Conservation (phyloP, 1,140 invertebrate genomes). For the Papilio polytes region DNA sequence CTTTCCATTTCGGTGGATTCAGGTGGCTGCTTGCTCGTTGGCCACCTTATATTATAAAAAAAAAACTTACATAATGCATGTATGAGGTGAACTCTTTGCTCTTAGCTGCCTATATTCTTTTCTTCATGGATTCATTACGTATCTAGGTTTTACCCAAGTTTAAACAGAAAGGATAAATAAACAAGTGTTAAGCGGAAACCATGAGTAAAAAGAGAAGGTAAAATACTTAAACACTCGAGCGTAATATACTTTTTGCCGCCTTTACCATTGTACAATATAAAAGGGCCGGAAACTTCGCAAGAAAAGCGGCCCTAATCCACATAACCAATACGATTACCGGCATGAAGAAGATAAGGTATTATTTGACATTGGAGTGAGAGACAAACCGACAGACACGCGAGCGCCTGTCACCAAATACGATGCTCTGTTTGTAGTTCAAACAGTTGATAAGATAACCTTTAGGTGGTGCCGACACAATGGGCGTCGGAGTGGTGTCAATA, state of each 20-base stretch:
- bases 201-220: not conserved
- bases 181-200: not conserved
- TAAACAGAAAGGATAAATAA: not conserved
- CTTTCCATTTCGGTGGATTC: too few relatives aligned
- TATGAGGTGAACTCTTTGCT: too few relatives aligned
- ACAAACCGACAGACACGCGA: slow-evolving; percentile 76
- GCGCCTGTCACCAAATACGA: slow-evolving; percentile 76
- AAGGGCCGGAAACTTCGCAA: slow-evolving; percentile 56
- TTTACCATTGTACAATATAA: slow-evolving; percentile 13
- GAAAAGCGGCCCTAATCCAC: slow-evolving; percentile 55
- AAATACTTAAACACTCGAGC: not conserved
- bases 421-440: slow-evolving; percentile 68
- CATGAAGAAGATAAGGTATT: slow-evolving; percentile 60
- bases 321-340: slow-evolving; percentile 64
- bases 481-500: slow-evolving; percentile 69
- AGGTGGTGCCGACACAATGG: slow-evolving; percentile 77
- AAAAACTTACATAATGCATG: too few relatives aligned
- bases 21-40: too few relatives aligned
- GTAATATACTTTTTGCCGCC: slow-evolving; percentile 18
- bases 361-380: slow-evolving; percentile 35
- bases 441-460: slow-evolving; percentile 81
- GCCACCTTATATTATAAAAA: too few relatives aligned
- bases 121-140: not conserved
- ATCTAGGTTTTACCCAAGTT: slow-evolving; percentile 1
- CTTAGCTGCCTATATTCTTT: not conserved